Base-by-base conservation (phyloP, 2,113 vertebrate genomes). In the Pelusios castaneus region DNA sequence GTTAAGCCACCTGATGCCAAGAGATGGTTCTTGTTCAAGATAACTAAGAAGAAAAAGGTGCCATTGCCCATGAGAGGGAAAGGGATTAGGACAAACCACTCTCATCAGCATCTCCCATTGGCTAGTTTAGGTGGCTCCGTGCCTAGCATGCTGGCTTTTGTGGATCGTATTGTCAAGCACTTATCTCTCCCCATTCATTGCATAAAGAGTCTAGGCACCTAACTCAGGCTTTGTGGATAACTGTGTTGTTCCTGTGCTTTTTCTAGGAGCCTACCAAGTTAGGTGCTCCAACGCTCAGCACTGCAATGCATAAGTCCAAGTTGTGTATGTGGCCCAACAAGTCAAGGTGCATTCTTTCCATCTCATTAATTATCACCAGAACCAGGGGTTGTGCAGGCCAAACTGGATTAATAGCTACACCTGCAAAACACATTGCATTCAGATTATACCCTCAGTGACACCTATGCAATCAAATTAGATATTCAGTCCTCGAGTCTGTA, bases 371-470 rank as follows among this genome's bases (percentile, higher is more conserved):
- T 27, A 75, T 21, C 63, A 29, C 43, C 51, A 41, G 14, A 77
- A 60, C 58, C 1, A 47, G 41, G 73, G 85, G n/a, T 77, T 31
- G 38, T 93, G 27, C 82, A 55, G 60, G 22, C 29, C 31, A 63
- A 41, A n/a, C 85, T 82, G 19, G 63, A 21, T 22, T 56, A 54
- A 75, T 55, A 78, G 54, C 43, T 34, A 9, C 38, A 38, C 19
- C 63, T 73, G 49, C 80, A 45, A n/a, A 81, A 52, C 22, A 34
- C 14, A 25, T 52, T 60, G 52, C 63, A 67, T 78, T 88, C 76
- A 70, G 80, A 58, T 14, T 0, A 0, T 38, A 54, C 25, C 41
- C 16, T 7, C 13, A 27, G 6, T 2, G 22, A 78, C 6, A 83
- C 17, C 49, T n/a, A 49, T 82, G 47, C 77, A 25, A 85, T 79